These are phyloP conservation scores for Cynopterus sphinx DNA, from an alignment of 2,797 vertebrate genomes.

Conservation along the genomic window DNA sequence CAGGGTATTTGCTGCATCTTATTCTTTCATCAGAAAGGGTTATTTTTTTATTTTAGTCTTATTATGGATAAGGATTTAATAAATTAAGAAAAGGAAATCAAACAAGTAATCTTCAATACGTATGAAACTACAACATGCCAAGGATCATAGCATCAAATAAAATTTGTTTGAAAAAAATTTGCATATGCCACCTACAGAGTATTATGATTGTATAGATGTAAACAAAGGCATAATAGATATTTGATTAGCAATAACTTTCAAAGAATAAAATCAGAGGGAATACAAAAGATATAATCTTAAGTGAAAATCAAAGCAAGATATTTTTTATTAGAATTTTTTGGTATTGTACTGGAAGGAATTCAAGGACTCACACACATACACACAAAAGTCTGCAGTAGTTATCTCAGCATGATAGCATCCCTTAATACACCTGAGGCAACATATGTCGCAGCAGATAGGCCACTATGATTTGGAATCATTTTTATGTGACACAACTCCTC, in stretches of 20 bases:
- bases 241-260: background rate
- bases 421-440: too few relatives aligned
- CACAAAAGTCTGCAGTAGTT: background rate
- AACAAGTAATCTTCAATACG: background rate
- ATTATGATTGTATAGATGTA: background rate
- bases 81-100: background rate
- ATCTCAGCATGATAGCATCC: accelerated
- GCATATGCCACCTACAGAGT: background rate
- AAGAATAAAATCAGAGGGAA: background rate
- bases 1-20: background rate
- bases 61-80: background rate
- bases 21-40: background rate
- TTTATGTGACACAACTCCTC: background rate
- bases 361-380: background rate
- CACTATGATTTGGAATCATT: background rate
- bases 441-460: accelerated
- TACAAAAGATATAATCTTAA: background rate
- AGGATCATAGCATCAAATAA: background rate
- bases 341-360: background rate
- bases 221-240: background rate
- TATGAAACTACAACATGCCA: background rate
- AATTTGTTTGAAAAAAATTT: background rate
- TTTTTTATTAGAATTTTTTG: background rate
- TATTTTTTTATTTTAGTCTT: conserved; percentile 25
- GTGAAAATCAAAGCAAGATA: background rate